Evolutionary conservation across 2,888 invertebrate genomes (phyloP), one percentile per base, ranked within the genome.

Genomic region (Drosophila infuscata): DNA sequence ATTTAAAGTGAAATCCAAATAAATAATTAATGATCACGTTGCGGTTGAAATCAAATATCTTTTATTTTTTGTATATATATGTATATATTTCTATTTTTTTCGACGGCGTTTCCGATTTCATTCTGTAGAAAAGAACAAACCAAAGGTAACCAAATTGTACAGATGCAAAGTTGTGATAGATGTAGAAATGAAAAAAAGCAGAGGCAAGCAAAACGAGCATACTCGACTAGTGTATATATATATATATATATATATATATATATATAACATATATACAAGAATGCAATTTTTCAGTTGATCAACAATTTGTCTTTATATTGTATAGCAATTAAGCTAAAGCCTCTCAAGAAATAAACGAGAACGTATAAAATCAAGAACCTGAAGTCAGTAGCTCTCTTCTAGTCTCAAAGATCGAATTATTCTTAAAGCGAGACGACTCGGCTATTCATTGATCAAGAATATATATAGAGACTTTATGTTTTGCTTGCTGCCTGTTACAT

Each of bases 21-120:
- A 78, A 72, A 78, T 79, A 78, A 75, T 79, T 70, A 69, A 68
- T 68, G 65, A 78, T 65, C 75, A 68, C 52, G 59, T 68, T 74
- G 67, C 79, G 59, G 36, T 48, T 73, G 71, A 61, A 66, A 73
- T 61, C 48, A 68, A 36, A 32, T 52, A 48, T 53, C 57, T 68
- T 41, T 12, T 29, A 3, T 29, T 60, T 41, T 15, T 6, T 20
- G 17, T 33, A 20, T 43, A 17, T 38, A 17, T 46, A 20, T 20
- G 4, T n/a, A 25, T 17, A 25, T 3, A 25, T 33, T 5, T 35
- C 41, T 3, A n/a, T 25, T 43, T 46, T 20, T 20, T 25, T 0
- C 2, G 3, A 46, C 46, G 35, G 38, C 32, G 66, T 41, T 68
- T 66, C 72, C 65, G 46, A 61, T 61, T 59, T 35, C 49, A 33